Percentiles rank a stretch among this genome's conserved stretches.
Conservation (phyloP, 1,140 invertebrate species). For the Parapsyche elsis region DNA sequence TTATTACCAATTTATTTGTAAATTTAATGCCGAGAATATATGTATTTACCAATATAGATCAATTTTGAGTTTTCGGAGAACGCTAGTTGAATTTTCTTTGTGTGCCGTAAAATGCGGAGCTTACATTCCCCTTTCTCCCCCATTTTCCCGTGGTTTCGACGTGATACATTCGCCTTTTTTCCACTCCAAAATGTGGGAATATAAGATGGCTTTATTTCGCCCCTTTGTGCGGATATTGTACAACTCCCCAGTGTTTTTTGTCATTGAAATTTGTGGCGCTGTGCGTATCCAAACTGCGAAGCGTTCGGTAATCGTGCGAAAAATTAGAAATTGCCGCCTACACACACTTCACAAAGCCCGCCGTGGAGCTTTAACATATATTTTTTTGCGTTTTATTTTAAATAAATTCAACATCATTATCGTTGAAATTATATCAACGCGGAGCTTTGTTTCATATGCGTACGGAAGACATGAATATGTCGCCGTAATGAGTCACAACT, state of each 20-base stretch:
- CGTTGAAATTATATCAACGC: too few species aligned
- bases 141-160: background rate
- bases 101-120: conserved; percentile 1
- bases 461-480: too few species aligned
- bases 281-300: conserved; percentile 24
- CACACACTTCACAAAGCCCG: background rate
- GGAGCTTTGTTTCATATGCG: too few species aligned
- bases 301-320: conserved; percentile 35
- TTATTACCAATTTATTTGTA: too few species aligned
- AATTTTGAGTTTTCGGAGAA: background rate
- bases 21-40: too few species aligned
- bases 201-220: conserved; percentile 32
- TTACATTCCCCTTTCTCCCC: background rate
- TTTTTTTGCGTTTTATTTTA: too few species aligned
- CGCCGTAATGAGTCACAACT: too few species aligned
- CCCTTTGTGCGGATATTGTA: conserved; percentile 10
- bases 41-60: background rate
- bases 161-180: conserved; percentile 1
- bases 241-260: conserved; percentile 15
- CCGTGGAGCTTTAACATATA: background rate
- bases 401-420: too few species aligned
- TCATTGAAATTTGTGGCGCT: conserved; percentile 32
- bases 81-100: background rate
- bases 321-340: conserved; percentile 31
- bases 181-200: background rate